Percentiles rank a stretch among this genome's conserved stretches.
These are phyloP conservation scores for Drosophila pachea DNA, from an alignment of 1,140 invertebrate genomes.

Conservation along the genomic window DNA sequence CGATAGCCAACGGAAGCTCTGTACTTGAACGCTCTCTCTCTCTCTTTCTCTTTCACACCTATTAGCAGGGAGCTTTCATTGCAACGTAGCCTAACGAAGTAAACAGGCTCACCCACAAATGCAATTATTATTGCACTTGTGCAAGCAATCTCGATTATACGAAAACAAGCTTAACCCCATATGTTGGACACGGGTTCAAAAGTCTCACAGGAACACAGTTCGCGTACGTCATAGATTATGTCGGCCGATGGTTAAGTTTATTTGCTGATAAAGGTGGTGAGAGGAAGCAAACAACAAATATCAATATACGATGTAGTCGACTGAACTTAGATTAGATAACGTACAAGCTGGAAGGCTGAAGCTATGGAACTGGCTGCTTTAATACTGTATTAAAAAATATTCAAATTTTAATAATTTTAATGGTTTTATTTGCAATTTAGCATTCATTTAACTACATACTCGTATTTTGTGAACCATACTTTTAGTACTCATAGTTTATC, in stretches of 20 bases:
- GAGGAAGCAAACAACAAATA: constrained; percentile 1
- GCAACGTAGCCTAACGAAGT: neutral
- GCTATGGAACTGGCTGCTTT: neutral
- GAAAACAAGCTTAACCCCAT: constrained; percentile 40
- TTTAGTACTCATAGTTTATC: constrained; percentile 53
- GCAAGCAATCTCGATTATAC: constrained; percentile 15
- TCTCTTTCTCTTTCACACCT: neutral
- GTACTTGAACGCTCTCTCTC: neutral
- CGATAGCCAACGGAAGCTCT: constrained; percentile 9
- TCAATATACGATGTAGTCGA: neutral
- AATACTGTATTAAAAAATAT: constrained; percentile 35
- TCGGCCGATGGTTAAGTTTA: constrained; percentile 1
- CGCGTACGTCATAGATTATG: neutral
- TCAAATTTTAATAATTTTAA: constrained; percentile 52
- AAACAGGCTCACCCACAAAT: neutral
- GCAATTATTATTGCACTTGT: constrained; percentile 1
- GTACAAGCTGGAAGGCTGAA: neutral
- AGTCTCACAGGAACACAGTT: neutral
- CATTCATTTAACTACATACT: constrained; percentile 73
- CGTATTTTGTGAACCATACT: constrained; percentile 59
- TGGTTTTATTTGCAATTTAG: constrained; percentile 75
- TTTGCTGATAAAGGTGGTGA: neutral
- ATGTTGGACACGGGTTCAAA: neutral
- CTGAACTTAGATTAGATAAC: constrained; percentile 8
- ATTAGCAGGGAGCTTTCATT: neutral